Percentiles rank a stretch among this genome's conserved stretches.
Evolutionary conservation across 37 sponge, comb jelly and placozoan genomes (phyloP).

Genomic region (Lycopodina hypogea): DNA sequence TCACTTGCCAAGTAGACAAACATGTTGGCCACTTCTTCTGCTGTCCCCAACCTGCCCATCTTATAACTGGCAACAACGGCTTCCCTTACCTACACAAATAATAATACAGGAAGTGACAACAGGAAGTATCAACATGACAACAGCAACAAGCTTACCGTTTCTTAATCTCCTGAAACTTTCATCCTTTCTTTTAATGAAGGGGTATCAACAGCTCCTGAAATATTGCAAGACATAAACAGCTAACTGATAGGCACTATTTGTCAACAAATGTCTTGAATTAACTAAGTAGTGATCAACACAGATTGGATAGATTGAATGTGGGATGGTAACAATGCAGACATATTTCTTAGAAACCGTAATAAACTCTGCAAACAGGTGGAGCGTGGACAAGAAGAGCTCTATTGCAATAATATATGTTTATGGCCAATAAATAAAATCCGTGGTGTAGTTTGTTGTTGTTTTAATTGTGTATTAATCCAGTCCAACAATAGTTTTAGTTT

Average conservation of each 20-base stretch:
- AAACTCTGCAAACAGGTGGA: too few relatives aligned
- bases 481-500: too few relatives aligned
- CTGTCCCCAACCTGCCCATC: slow-evolving; percentile 77
- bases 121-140: background rate
- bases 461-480: too few relatives aligned
- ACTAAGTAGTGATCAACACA: too few relatives aligned
- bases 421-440: too few relatives aligned
- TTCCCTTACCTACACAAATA: slow-evolving; percentile 24
- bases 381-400: too few relatives aligned
- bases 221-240: background rate
- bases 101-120: background rate
- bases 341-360: too few relatives aligned
- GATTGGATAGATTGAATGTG: too few relatives aligned
- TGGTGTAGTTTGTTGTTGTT: too few relatives aligned
- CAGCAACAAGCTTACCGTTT: slow-evolving; percentile 34
- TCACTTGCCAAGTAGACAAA: slow-evolving; percentile 78
- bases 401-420: too few relatives aligned
- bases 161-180: slow-evolving; percentile 52
- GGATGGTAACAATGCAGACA: too few relatives aligned
- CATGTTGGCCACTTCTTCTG: slow-evolving; percentile 75
- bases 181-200: slow-evolving; percentile 71
- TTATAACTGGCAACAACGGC: slow-evolving; percentile 67
- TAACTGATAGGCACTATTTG: too few relatives aligned
- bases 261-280: background rate
- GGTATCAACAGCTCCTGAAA: slow-evolving; percentile 70